Evolutionary conservation across 2,888 invertebrate genomes (phyloP).

Genomic region (Himalopsyche anomala): DNA sequence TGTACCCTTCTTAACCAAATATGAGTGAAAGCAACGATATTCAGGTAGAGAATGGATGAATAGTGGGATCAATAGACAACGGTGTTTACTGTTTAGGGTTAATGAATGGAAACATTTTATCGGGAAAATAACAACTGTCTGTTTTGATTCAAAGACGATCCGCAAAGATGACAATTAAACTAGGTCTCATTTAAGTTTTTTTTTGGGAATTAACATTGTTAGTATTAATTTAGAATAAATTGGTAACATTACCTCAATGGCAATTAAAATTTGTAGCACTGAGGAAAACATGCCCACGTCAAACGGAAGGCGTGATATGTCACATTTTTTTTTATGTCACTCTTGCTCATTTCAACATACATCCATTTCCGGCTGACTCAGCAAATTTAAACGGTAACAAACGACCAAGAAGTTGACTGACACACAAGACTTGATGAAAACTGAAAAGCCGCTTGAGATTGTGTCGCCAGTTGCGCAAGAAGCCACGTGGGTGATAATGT

Average conservation of each 20-base stretch:
- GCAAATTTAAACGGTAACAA: neutral
- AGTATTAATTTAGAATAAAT: neutral
- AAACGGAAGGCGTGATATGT: slow-evolving; percentile 3
- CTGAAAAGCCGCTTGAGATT: neutral
- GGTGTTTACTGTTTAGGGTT: no score
- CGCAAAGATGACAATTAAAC: no score
- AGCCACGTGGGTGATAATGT: neutral
- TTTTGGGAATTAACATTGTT: neutral
- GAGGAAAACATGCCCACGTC: neutral
- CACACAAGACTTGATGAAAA: neutral
- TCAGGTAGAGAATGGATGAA: no score
- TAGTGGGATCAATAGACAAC: no score
- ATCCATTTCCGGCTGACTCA: slow-evolving; percentile 34
- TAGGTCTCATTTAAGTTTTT: neutral
- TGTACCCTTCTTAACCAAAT: no score
- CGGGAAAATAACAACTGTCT: no score
- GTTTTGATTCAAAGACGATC: no score
- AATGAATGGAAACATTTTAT: no score
- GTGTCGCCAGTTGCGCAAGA: neutral
- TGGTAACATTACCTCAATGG: neutral
- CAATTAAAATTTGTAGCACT: neutral
- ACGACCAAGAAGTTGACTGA: neutral
- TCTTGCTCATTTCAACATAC: neutral
- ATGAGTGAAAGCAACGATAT: no score
- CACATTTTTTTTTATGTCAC: neutral